Evolutionary conservation across 2,888 invertebrate genomes (phyloP), one percentile per base, ranked within the genome.

Genomic region (Tupiocoris notatus): DNA sequence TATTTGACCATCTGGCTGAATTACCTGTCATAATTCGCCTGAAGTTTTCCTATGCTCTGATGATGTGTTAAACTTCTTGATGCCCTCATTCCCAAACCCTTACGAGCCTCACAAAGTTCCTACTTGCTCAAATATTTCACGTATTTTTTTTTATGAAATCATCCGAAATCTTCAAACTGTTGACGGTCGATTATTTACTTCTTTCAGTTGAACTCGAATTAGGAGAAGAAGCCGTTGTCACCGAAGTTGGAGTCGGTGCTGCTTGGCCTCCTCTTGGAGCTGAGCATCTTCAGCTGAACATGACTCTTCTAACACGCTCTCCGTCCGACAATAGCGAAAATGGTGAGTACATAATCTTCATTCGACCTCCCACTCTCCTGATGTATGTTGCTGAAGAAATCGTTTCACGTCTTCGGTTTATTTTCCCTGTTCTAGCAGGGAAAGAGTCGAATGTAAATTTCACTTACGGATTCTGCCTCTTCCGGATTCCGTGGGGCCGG

Each of bases 211-310:
- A 76, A 59, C 77, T 77, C 17, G 79, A 78, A 58, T 65, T 76
- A 62, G 75, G 70, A 12, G 79, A 76, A n/a, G 77, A 78, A 70
- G 78, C 79, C 7, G 77, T 79, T 54, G 77, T 79, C 75, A 79
- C 79, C 12, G 78, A 77, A 9, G 79, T 79, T 16, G 79, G 79
- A 16, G 79, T 79, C 18, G 79, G 79, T 3, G 76, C 78, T 7
- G 79, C 79, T 20, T 78, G 77, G 77, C 79, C 79, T 20, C 79
- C 79, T 23, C 79, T 77, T 0, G 79, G 79, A 6, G 79, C 65
- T 1, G 79, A 79, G 63, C 79, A 78, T 66, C 77, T 79, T n/a
- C 79, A 79, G 39, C 78, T 79, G 9, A 78, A 57, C 67, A 79
- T 79, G 78, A 75, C 75, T 12, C 68, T 79, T 1, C 76, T 78